These are phyloP conservation scores for Eupeodes luniger DNA, from an alignment of 2,888 invertebrate genomes.

Conservation along the genomic window DNA sequence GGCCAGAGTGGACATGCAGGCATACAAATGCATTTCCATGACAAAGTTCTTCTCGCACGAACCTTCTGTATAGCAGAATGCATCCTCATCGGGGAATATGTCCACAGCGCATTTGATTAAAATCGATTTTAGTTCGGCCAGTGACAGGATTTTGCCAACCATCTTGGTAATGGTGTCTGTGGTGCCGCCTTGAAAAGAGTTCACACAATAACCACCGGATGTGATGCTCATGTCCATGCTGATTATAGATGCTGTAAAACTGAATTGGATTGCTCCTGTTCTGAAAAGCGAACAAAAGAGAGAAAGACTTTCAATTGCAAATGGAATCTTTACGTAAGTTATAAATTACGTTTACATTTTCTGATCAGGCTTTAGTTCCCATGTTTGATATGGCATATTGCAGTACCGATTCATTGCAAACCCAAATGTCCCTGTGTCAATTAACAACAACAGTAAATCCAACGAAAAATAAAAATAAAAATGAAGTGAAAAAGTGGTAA, in stretches of 20 bases:
- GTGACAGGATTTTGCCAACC: conserved; percentile 81
- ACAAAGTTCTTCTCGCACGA: conserved; percentile 89
- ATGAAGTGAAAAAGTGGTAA: not conserved
- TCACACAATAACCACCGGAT: conserved; percentile 83
- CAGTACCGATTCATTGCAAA: conserved; percentile 90
- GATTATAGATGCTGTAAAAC: conserved; percentile 86
- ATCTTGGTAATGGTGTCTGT: conserved; percentile 82
- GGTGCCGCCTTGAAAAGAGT: conserved; percentile 83
- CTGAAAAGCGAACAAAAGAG: conserved; percentile 67
- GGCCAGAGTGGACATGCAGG: conserved; percentile 90
- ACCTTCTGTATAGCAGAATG: conserved; percentile 89
- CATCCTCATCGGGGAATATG: conserved; percentile 92
- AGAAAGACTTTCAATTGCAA: not conserved
- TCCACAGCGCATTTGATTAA: conserved; percentile 89
- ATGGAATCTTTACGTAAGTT: not conserved
- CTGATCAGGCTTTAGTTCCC: conserved; percentile 91
- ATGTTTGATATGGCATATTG: conserved; percentile 93
- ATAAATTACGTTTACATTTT: conserved; percentile 80
- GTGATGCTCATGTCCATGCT: conserved; percentile 86
- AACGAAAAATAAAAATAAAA: too few relatives aligned
- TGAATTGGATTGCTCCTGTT: conserved; percentile 83
- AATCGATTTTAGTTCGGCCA: conserved; percentile 81
- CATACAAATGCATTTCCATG: conserved; percentile 90
- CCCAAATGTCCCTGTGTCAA: conserved; percentile 87
- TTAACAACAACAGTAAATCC: not conserved